A percentile compares a stretch with the other conserved stretches of the same genome.
Evolutionary conservation across 1,140 invertebrate genomes (phyloP).

Genomic region (Drosophila bocqueti): DNA sequence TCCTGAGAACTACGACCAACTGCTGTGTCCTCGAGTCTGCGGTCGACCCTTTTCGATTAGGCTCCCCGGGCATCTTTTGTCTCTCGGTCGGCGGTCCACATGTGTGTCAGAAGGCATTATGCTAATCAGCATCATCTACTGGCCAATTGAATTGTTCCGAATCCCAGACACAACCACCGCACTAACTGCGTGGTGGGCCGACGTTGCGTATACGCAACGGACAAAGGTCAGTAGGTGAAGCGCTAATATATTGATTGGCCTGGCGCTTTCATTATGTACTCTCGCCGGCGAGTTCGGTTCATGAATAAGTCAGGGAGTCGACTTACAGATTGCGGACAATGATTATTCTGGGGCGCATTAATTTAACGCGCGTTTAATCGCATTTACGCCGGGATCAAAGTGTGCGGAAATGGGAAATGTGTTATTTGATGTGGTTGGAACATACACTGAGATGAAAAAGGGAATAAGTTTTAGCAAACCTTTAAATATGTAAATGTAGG

Average conservation of each 20-base stretch:
- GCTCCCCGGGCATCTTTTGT: constrained; percentile 10
- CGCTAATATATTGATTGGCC: constrained; percentile 26
- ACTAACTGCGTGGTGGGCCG: background rate
- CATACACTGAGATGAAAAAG: background rate
- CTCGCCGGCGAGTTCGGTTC: constrained; percentile 11
- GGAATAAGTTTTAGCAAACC: background rate
- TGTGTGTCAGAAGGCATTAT: constrained; percentile 54
- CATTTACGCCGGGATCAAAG: constrained; percentile 30
- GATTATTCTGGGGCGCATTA: constrained; percentile 65
- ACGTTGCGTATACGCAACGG: constrained; percentile 59
- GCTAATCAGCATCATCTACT: constrained; percentile 65
- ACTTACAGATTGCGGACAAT: constrained; percentile 48
- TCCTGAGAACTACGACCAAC: constrained; percentile 34
- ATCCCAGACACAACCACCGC: background rate
- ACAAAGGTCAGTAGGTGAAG: constrained; percentile 32
- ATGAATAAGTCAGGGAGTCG: constrained; percentile 61
- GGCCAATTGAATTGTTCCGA: constrained; percentile 65
- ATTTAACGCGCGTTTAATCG: constrained; percentile 39
- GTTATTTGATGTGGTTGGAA: constrained; percentile 5
- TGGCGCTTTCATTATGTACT: constrained; percentile 32
- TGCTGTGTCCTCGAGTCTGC: constrained; percentile 46
- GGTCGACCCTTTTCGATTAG: constrained; percentile 77
- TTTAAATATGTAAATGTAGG: too few relatives aligned
- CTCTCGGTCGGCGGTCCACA: constrained; percentile 36
- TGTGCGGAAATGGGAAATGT: constrained; percentile 18